Conservation (phyloP, 2,797 vertebrate species). For the Mormyrus proboscirostris region DNA sequence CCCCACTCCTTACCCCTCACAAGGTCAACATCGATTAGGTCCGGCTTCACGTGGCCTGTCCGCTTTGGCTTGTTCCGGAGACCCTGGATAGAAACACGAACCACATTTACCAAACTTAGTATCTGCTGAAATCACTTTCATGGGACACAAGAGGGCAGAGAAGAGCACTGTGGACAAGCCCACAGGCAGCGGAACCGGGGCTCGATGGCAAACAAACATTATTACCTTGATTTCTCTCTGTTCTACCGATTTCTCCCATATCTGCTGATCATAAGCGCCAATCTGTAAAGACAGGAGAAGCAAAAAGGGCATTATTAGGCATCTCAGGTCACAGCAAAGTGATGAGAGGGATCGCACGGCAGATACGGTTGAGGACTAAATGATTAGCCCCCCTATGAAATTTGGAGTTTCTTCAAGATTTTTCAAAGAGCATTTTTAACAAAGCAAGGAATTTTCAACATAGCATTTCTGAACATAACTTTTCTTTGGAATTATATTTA, state of each 20-base stretch:
- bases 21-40: constrained; percentile 96
- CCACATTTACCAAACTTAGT: neutral
- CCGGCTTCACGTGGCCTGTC: constrained; percentile 94
- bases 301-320: neutral
- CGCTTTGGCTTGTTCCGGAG: constrained; percentile 99
- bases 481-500: too few relatives aligned
- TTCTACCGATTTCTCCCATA: constrained; percentile 99
- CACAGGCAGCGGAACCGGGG: neutral
- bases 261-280: constrained; percentile 97
- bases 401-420: too few relatives aligned
- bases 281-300: constrained; percentile 67
- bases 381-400: too few relatives aligned
- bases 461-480: too few relatives aligned
- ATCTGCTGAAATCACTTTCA: neutral
- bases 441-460: too few relatives aligned
- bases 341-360: neutral
- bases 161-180: neutral
- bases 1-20: constrained; percentile 76
- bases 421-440: too few relatives aligned
- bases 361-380: neutral
- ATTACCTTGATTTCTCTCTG: constrained; percentile 97
- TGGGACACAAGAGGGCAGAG: constrained; percentile 29
- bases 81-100: constrained; percentile 64
- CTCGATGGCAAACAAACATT: neutral
- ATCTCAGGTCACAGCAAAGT: neutral